Evolutionary conservation across 2,888 invertebrate species (phyloP).

Genomic region (Arge pagana): DNA sequence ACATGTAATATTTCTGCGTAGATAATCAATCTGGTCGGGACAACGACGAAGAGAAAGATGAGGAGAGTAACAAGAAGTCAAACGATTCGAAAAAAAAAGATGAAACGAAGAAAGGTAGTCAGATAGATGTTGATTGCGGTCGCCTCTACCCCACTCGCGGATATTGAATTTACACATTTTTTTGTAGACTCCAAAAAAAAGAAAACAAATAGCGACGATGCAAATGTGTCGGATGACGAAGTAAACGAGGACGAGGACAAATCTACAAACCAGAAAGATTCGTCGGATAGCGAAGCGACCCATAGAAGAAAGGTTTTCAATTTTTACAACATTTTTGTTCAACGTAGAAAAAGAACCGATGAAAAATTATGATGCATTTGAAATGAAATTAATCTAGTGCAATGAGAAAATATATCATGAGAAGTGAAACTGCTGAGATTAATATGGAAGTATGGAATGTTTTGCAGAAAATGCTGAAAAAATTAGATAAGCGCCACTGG

Average conservation of each 20-base stretch:
- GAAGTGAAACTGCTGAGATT: too few species aligned
- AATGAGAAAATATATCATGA: too few species aligned
- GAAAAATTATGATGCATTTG: not conserved
- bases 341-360: not conserved
- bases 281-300: slow-evolving; percentile 2
- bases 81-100: slow-evolving; percentile 21
- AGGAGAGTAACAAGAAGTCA: not conserved
- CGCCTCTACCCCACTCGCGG: too few species aligned
- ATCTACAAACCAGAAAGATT: slow-evolving; percentile 3
- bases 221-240: not conserved
- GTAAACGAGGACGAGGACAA: slow-evolving; percentile 7
- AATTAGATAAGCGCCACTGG: slow-evolving; percentile 26
- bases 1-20: not conserved
- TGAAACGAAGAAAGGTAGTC: slow-evolving; percentile 30
- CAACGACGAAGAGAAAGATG: not conserved
- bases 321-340: not conserved
- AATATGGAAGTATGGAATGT: not conserved
- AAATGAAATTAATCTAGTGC: not conserved
- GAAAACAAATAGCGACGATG: slow-evolving; percentile 1
- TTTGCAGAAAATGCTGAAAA: slow-evolving; percentile 17
- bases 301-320: not conserved
- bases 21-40: too few species aligned
- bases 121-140: slow-evolving; percentile 30
- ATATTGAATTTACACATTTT: slow-evolving; percentile 2
- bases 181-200: slow-evolving; percentile 6